Evolutionary conservation across 1,140 invertebrate genomes (phyloP), one percentile per base, ranked within the genome.

Genomic region (Drosophila oshimai): DNA sequence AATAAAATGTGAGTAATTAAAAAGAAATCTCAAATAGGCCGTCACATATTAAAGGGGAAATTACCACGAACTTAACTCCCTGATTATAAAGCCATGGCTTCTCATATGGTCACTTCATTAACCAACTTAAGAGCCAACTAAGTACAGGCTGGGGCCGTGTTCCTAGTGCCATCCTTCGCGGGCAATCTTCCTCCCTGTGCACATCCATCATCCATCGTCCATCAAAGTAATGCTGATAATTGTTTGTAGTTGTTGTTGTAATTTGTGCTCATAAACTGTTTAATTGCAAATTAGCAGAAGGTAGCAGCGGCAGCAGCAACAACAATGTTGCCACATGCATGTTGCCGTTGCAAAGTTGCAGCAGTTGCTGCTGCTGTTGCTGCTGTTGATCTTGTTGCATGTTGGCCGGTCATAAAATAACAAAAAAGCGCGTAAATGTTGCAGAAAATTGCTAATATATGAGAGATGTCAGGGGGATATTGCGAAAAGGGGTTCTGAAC

Each of bases 251-350:
- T 75, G 60, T 72, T 83, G 78, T 71, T 80, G 75, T 54, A 67
- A 79, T 75, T 86, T 84, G 80, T 76, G 81, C 73, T 81, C 81
- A 81, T 86, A 87, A 86, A 86, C 81, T 87, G 81, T 87, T 86
- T 86, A 86, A 86, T 86, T 86, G 81, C 81, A 86, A 86, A 86
- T 86, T 86, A 86, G 81, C 76, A 65, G 20, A 70, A 70, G 67
- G 67, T 55, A 83, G 58, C 64, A 31, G 39, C 49, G 45, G 46
- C 31, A 54, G 60, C 24, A 17, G 37, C 44, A 39, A 50, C 33
- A 57, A 62, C 68, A 75, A 49, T 72, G 72, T 81, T 64, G 54
- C 57, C 49, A 34, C 47, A 62, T 58, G 22, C 36, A 15, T 58
- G 28, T 20, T 45, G n/a, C 42, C 51, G 50, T 28, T 41, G 60